Percentiles rank a stretch among this genome's conserved stretches.
Evolutionary conservation across 1,140 invertebrate genomes (phyloP).

Genomic region (Pemphigus obesinymphae): DNA sequence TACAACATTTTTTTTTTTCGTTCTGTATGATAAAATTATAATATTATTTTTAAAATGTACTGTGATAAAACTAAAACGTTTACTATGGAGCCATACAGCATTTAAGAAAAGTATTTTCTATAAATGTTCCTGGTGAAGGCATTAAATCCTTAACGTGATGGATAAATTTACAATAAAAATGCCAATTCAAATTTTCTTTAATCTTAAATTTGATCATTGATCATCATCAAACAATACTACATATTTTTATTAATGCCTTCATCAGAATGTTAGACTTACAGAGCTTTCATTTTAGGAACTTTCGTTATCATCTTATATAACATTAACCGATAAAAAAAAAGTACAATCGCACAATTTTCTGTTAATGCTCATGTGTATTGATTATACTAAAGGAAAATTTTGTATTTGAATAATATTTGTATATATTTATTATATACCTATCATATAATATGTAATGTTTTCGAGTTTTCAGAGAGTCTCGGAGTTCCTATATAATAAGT

Average conservation of each 20-base stretch:
- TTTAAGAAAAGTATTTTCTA: neutral
- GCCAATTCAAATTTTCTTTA: neutral
- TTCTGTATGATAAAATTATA: neutral
- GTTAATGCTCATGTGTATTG: neutral
- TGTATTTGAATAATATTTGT: neutral
- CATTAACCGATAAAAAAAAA: neutral
- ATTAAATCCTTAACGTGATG: neutral
- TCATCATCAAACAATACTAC: too few relatives aligned
- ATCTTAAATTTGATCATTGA: neutral
- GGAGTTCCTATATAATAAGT: slow-evolving; percentile 20
- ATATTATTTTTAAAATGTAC: neutral
- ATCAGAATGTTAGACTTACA: neutral
- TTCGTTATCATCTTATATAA: neutral
- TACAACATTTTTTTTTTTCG: neutral
- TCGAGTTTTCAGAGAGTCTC: slow-evolving; percentile 13
- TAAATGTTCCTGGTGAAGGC: neutral
- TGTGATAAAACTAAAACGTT: slow-evolving; percentile 5
- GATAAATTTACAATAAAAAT: neutral
- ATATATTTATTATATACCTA: neutral
- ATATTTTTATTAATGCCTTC: neutral
- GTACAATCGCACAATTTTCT: neutral
- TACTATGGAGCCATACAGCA: neutral
- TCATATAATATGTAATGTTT: neutral
- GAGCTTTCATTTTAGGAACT: neutral
- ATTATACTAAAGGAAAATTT: neutral